Evolutionary conservation across 2,888 invertebrate genomes (phyloP).

Genomic region (Mesorhabditis spiculigera): DNA sequence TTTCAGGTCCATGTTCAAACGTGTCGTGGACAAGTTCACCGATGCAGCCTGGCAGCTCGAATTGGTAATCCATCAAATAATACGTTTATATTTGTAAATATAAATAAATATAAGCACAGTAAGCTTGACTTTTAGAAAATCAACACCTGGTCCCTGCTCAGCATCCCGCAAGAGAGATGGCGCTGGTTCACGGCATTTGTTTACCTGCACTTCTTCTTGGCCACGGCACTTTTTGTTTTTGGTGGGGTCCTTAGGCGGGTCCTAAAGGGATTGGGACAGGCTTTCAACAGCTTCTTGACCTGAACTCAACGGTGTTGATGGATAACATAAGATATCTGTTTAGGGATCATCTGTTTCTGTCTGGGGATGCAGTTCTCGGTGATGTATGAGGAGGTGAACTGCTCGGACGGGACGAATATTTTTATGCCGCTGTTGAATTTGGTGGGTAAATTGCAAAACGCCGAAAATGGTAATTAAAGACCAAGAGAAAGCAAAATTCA

Average conservation of each 20-base stretch:
- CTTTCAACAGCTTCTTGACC: too few relatives aligned
- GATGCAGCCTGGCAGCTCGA: background rate
- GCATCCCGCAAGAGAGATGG: background rate
- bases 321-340: background rate
- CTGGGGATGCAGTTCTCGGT: conserved; percentile 20
- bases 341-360: conserved; percentile 19
- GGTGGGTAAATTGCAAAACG: conserved; percentile 10
- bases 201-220: conserved; percentile 14
- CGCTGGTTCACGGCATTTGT: conserved; percentile 9
- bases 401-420: conserved; percentile 22
- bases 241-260: conserved; percentile 4
- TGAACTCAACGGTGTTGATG: background rate
- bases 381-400: conserved; percentile 22
- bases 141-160: conserved; percentile 8
- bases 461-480: background rate
- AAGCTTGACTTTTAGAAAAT: background rate
- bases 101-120: background rate
- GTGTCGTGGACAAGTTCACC: background rate
- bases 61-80: background rate
- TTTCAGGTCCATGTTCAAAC: background rate
- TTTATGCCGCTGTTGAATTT: conserved; percentile 24
- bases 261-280: background rate
- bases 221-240: conserved; percentile 12
- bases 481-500: background rate
- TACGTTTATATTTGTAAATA: background rate